Base-by-base conservation (phyloP, 2,888 invertebrate species). In the Phyto melanocephala region DNA sequence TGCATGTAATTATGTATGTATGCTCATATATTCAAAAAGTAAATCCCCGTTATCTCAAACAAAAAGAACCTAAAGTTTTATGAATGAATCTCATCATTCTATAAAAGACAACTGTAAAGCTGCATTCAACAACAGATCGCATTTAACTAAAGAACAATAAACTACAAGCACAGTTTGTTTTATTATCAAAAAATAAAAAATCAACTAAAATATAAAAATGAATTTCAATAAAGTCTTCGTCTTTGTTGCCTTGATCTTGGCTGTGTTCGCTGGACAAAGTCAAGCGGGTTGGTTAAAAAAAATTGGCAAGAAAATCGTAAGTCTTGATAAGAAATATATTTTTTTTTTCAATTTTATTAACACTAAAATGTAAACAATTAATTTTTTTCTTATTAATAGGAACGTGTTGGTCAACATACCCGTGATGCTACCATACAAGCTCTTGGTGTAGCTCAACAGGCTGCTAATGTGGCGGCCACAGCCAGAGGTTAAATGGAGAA, bases 261-360 rank as follows among this genome's bases (percentile, higher is more conserved):
- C 84, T 0, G 47, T 84, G 0, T 84, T 87, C 11, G 67, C 78
- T 60, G 85, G 81, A 40, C 67, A 67, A 24, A 47, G 67, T 7
- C 81, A 87, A 62, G 87, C 86, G 10, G 85, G 86, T 2, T 86
- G 86, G 87, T 60, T 86, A 24, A 87, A 86, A 63, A 86, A 87
- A 70, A 77, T 86, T 17, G 86, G 85, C 80, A 86, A 86, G 78
- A 84, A 85, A 86, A 80, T 86, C 77, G 86, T 86, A 85, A 86
- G 85, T 74, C 52, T 8, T 8, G 3, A 28, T 20, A 54, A 52
- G 22, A 52, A 11, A 15, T 5, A 22, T 50, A 28, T 28, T 6
- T 28, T 28, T 28, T 6, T 28, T 5, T 6, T 5, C 3, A 28
- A 6, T 28, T 28, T 28, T 28, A 5, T 28, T 28, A 5, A 5